Conservation (phyloP, 23 tunicate genomes). For the Ascidia mentula region DNA sequence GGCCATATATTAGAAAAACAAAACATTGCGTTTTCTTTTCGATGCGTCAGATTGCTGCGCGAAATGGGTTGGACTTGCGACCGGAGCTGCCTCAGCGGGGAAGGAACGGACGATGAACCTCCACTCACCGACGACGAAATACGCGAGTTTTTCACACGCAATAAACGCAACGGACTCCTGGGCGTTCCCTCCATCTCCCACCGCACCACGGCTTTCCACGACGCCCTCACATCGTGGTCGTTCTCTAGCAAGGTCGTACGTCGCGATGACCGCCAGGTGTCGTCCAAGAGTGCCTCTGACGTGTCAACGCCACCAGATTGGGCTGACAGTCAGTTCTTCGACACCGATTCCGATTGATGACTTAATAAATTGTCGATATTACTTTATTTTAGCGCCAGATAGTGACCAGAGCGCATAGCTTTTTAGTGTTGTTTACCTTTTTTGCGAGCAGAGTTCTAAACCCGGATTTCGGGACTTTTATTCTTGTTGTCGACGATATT, state of each 20-base stretch:
- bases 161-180: constrained; percentile 41
- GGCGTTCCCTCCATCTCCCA: constrained; percentile 40
- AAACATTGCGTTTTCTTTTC: no score
- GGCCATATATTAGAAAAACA: no score
- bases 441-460: no score
- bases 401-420: no score
- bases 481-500: no score
- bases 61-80: constrained; percentile 52
- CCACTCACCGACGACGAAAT: constrained; percentile 70
- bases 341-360: constrained; percentile 5
- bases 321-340: constrained; percentile 26
- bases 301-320: constrained; percentile 3
- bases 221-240: constrained; percentile 48
- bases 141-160: constrained; percentile 41
- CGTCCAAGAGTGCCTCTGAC: not conserved
- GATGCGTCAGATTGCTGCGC: constrained; percentile 30
- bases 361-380: not conserved
- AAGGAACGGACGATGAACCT: constrained; percentile 21
- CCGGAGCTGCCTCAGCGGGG: constrained; percentile 23
- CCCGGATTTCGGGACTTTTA: no score
- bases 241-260: constrained; percentile 21
- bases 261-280: not conserved
- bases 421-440: no score
- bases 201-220: constrained; percentile 35
- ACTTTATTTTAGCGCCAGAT: no score